These are phyloP conservation scores for Pseudochirops corinnae DNA, from an alignment of 2,797 vertebrate species.

Conservation along the genomic window DNA sequence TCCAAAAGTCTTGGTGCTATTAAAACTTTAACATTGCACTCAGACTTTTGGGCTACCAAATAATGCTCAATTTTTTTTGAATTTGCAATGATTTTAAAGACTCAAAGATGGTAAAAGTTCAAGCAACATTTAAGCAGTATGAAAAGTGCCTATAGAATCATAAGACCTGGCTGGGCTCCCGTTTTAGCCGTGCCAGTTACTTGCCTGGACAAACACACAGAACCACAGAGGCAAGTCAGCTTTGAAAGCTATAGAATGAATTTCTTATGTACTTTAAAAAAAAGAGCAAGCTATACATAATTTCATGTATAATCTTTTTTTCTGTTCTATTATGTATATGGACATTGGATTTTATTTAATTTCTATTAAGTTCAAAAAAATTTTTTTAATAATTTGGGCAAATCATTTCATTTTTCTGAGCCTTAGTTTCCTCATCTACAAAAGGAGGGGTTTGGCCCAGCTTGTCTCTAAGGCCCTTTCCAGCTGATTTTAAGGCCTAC, in stretches of 20 bases:
- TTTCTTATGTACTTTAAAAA: background rate
- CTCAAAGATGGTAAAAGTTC: background rate
- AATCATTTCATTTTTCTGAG: background rate
- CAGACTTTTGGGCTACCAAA: background rate
- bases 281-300: background rate
- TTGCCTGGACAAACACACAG: background rate
- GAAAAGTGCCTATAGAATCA: background rate
- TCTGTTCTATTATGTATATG: background rate
- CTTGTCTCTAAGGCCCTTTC: background rate
- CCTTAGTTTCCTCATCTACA: background rate
- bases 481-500: conserved; percentile 4
- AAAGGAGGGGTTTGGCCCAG: background rate
- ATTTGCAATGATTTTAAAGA: conserved; percentile 11
- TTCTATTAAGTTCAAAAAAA: background rate
- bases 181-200: background rate
- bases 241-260: background rate
- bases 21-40: background rate
- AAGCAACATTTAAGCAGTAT: background rate
- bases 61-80: background rate
- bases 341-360: background rate
- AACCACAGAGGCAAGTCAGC: background rate
- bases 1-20: background rate
- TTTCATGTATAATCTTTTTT: background rate
- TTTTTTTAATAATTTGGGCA: background rate
- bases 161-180: background rate